Evolutionary conservation across 1,140 invertebrate species (phyloP), one percentile per base, ranked within the genome.

Genomic region (Aphis craccivora): DNA sequence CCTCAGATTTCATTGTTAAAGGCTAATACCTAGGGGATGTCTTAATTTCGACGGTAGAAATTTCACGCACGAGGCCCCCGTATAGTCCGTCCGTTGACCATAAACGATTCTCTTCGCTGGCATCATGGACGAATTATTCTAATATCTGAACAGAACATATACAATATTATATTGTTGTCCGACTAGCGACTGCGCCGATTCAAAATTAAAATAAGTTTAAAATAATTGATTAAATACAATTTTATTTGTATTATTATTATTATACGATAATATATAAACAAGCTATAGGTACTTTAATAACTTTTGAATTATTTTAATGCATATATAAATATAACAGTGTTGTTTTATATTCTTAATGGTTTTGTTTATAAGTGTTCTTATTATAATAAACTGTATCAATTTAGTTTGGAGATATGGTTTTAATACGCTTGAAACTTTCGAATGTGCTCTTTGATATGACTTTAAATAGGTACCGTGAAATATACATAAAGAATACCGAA

Each of bases 11-110:
- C 48, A 86, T 93, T 84, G 67, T 93, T 93, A 93, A 92, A 53
- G 43, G 14, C 90, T 55, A 43, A 43, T 90, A 90, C 37, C 30
- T 76, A 76, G 43, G 45, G 76, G 91, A 93, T 93, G 91, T 86
- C 91, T 93, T 53, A 84, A 84, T 93, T 93, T 25, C 25, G 18
- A n/a, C 76, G 48, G 91, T 83, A 35, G n/a, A 93, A 93, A 93
- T 93, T 93, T 93, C 91, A 93, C 91, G 91, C 91, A 86, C 91
- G 91, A 84, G 91, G 91, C 67, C 23, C 91, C 7, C 45, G 40
- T 45, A 37, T 43, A 51, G 76, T 93, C 76, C 43, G 76, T 93
- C 91, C 67, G 45, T 92, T 92, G 91, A 92, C 67, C 91, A 92
- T 92, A 76, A 91, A 92, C 67, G 45, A 92, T 92, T 92, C 45